Base-by-base conservation (phyloP, 1,140 invertebrate genomes). In the Drosophila subpulchrella region DNA sequence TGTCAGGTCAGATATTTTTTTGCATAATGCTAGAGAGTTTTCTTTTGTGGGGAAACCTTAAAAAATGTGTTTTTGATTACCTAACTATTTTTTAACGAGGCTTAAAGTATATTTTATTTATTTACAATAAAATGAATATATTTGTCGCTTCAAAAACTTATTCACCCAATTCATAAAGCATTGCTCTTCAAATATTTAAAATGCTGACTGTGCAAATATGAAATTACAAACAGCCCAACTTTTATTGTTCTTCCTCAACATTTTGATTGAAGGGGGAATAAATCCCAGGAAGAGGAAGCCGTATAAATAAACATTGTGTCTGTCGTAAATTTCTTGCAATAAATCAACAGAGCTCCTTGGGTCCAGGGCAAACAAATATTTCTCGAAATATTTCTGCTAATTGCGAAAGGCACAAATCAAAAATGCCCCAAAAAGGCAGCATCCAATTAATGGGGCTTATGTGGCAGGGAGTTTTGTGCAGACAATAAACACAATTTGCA, bases 401-500 rank as follows among this genome's bases (percentile, higher is more conserved):
- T 75, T 76, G 62, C 61, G 34, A 76, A 59, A 47, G 54, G 73
- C 73, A 76, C 62, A 76, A 78, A 79, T 78, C 57, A 57, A 65
- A 72, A 78, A 78, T 58, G 72, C 42, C n/a, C 65, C 71, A 61
- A 54, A 66, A 75, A 51, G 58, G 75, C 38, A 58, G 53, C 57
- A n/a, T 20, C 54, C 68, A 74, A 77, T 78, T 77, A 79, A 77
- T 53, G 42, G 17, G 68, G 74, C 76, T 65, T 72, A 66, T 24
- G 17, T 54, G 57, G 42, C 42, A n/a, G 32, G 17, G 57, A 51
- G 44, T 39, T 47, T 55, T 36, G 63, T 36, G 24, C 74, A 75
- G 48, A 83, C 66, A 75, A 66, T 65, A 83, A 77, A 88, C 59
- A 86, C 59, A 75, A 77, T 81, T 81, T 82, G 79, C 62, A 74